Evolutionary conservation across 2,888 invertebrate genomes (phyloP).

Genomic region (Drosophila cognata): DNA sequence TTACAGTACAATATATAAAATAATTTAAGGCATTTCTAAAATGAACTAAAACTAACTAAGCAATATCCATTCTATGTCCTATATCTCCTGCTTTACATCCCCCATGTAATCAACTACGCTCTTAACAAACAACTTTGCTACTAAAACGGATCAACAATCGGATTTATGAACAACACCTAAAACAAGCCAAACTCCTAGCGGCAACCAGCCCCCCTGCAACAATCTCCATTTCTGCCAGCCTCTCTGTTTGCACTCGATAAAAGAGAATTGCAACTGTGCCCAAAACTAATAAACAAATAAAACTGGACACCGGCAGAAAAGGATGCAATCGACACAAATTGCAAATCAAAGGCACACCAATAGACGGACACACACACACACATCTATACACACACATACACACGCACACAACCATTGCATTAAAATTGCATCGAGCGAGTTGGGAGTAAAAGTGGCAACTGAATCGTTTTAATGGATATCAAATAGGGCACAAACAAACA

Average conservation of each 20-base stretch:
- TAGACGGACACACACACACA: constrained; percentile 16
- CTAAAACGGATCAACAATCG: constrained; percentile 13
- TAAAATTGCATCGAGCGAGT: constrained; percentile 46
- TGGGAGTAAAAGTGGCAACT: constrained; percentile 55
- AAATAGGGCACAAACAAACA: constrained; percentile 74
- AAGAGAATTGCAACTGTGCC: constrained; percentile 57
- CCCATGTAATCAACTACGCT: not conserved
- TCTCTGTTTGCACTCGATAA: constrained; percentile 17
- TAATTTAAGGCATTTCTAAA: not conserved
- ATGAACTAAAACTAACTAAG: not conserved
- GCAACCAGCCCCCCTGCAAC: not conserved
- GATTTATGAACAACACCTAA: not conserved
- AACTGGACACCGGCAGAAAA: constrained; percentile 30
- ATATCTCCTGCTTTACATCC: not conserved
- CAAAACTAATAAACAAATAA: constrained; percentile 70
- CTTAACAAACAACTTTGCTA: constrained; percentile 11
- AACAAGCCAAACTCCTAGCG: not conserved
- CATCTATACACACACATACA: constrained; percentile 7
- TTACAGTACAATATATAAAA: not conserved
- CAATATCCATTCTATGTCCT: not conserved
- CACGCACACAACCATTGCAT: constrained; percentile 38
- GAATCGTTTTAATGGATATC: constrained; percentile 81
- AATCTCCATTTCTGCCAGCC: not conserved
- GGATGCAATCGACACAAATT: constrained; percentile 70
- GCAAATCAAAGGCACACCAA: constrained; percentile 65